Base-by-base conservation (phyloP, 2,113 vertebrate genomes). In the Datnioides undecimradiatus region DNA sequence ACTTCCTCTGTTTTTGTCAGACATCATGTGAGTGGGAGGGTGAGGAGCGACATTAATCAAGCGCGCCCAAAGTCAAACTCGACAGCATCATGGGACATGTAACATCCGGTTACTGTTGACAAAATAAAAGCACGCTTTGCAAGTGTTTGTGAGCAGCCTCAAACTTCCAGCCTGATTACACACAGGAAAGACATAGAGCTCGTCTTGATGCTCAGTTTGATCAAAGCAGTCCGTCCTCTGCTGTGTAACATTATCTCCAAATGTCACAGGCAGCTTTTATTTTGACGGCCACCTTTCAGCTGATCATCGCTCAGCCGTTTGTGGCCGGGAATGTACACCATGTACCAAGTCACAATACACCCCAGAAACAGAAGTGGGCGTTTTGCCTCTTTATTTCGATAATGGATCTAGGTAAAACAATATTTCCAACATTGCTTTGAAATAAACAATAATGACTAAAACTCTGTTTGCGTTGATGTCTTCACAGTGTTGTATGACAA, bases 221-320 rank as follows among this genome's bases (percentile, higher is more conserved):
- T 51, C 10, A 16, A 14, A 38, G 8, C 0, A 40, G 34, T 13
- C 19, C 55, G 21, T 71, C 5, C 6, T 45, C 16, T 11, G 5
- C 7, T 12, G 19, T 31, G 13, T 34, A n/a, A n/a, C 5, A 16
- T 14, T 36, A 4, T 71, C 46, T 23, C 29, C 7, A 33, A 38
- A 41, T 4, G 6, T 23, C 27, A 48, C 14, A 6, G 13, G 8
- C 21, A 46, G 45, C 29, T 54, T 74, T 80, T 58, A 64, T 57
- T 82, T 49, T 82, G 79, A 82, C 65, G n/a, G 36, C 38, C 23
- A 16, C 0, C 4, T 46, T 46, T 62, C 13, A 23, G 6, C 33
- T 41, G 67, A 49, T 36, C 41, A 58, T 27, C 11, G 21, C 11
- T 16, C 63, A 21, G 38, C n/a, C 14, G 0, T 60, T 48, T 16